Percentiles rank a stretch among this genome's conserved stretches.
Conservation (phyloP, 2,888 invertebrate species). For the Noctua comes region DNA sequence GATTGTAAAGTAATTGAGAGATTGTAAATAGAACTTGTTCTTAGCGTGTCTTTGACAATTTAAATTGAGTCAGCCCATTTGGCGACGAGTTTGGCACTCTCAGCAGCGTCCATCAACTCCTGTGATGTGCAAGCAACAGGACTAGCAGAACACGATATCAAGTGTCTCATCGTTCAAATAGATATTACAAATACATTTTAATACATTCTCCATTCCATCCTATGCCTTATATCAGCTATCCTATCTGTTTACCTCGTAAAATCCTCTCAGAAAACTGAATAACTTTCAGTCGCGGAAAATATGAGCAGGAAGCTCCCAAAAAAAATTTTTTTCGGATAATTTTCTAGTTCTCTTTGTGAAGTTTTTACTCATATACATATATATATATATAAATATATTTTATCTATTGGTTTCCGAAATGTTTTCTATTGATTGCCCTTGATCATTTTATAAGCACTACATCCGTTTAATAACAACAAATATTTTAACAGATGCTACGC, state of each 20-base stretch:
- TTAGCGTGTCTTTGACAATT: background rate
- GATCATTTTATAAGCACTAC: background rate
- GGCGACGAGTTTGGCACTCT: too few relatives aligned
- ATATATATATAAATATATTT: background rate
- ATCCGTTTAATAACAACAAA: background rate
- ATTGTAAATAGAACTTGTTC: background rate
- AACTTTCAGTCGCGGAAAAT: background rate
- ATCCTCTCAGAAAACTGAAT: background rate
- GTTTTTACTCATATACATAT: background rate
- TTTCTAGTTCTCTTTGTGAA: background rate
- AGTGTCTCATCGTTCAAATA: background rate
- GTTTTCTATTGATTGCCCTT: background rate
- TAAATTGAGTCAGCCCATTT: too few relatives aligned
- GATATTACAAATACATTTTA: conserved; percentile 3
- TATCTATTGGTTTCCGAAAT: background rate
- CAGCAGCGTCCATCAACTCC: too few relatives aligned
- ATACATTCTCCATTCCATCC: background rate
- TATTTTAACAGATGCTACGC: conserved; percentile 18
- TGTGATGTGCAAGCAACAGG: too few relatives aligned
- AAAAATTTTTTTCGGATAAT: too few relatives aligned
- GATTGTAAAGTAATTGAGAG: background rate
- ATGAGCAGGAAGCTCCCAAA: too few relatives aligned
- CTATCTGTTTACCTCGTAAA: background rate
- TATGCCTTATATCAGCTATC: background rate
- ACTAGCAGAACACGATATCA: too few relatives aligned